Evolutionary conservation across 2,113 vertebrate genomes (phyloP), one percentile per base, ranked within the genome.

Genomic region (Stigmatopora argus): DNA sequence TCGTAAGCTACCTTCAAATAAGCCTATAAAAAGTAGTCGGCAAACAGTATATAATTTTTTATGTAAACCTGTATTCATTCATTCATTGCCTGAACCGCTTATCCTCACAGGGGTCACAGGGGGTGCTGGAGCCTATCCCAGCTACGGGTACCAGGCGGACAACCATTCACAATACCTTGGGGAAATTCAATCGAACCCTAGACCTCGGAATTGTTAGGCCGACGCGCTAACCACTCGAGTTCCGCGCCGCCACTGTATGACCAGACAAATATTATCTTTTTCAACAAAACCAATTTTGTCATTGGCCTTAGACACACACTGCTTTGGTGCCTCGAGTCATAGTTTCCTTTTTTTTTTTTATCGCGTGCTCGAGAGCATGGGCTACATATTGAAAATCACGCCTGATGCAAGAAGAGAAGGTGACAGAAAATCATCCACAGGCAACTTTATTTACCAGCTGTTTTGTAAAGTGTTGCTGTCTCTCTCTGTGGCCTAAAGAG

Each of bases 331-430:
- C 23, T 56, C 23, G 6, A 26, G 53, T 23, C 53, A 15, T 5
- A 15, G 47, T 70, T 59, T 41, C 9, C 6, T 41, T 41, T 41
- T 10, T 41, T 41, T 45, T 62, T 62, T 72, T 67, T 58, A 44
- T 46, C n/a, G 8, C 65, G 68, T 70, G 84, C 86, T 81, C 62
- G 62, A 67, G 69, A 78, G 65, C 52, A 70, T 69, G 49, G 59
- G 45, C 69, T 77, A 73, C 82, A 79, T 79, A 77, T 62, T 83
- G 78, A 88, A 75, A 64, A 71, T 72, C 59, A 73, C 72, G 63
- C 75, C 79, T 86, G 79, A 86, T 85, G 75, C 77, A 75, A 83
- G 72, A 87, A 71, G 83, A 86, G 80, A 82, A 70, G 72, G 78
- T 81, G 78, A 71, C 72, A 79, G 61, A 83, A 80, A 70, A 85